A percentile compares a stretch with the other conserved stretches of the same genome.
Evolutionary conservation across 2,113 vertebrate species (phyloP).

Genomic region (Heterotilapia buettikoferi): DNA sequence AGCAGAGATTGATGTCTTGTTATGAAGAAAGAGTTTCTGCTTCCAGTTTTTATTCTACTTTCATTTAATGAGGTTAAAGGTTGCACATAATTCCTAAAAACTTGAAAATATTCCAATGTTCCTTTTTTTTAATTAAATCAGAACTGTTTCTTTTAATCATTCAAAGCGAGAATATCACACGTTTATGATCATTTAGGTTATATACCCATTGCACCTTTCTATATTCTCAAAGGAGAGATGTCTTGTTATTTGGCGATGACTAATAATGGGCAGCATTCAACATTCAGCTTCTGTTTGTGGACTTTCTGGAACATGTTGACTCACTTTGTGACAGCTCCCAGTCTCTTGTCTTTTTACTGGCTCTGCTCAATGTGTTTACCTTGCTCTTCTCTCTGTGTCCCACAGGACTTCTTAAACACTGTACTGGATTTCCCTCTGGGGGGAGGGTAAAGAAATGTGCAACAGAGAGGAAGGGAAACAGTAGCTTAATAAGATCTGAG

Average conservation of each 20-base stretch:
- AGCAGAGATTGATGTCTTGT: neutral
- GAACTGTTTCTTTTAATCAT: neutral
- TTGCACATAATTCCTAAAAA: neutral
- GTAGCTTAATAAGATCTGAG: neutral
- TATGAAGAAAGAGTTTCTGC: accelerated
- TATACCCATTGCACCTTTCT: neutral
- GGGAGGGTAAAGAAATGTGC: neutral
- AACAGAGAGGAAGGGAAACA: conserved; percentile 7
- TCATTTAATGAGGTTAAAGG: neutral
- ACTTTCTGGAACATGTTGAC: neutral
- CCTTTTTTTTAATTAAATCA: neutral
- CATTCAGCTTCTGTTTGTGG: neutral
- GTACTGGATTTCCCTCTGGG: neutral
- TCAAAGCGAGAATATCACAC: neutral
- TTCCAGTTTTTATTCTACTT: neutral
- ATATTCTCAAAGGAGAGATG: neutral
- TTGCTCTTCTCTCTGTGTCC: conserved; percentile 30
- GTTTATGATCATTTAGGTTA: neutral
- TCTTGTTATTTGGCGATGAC: neutral
- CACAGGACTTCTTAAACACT: conserved; percentile 7
- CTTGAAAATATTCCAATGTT: neutral
- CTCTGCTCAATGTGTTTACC: conserved; percentile 25
- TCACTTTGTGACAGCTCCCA: conserved; percentile 4
- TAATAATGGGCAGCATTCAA: neutral
- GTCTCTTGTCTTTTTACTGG: conserved; percentile 16